Evolutionary conservation across 2,113 vertebrate species (phyloP), one percentile per base, ranked within the genome.

Genomic region (Laterallus jamaicensis): DNA sequence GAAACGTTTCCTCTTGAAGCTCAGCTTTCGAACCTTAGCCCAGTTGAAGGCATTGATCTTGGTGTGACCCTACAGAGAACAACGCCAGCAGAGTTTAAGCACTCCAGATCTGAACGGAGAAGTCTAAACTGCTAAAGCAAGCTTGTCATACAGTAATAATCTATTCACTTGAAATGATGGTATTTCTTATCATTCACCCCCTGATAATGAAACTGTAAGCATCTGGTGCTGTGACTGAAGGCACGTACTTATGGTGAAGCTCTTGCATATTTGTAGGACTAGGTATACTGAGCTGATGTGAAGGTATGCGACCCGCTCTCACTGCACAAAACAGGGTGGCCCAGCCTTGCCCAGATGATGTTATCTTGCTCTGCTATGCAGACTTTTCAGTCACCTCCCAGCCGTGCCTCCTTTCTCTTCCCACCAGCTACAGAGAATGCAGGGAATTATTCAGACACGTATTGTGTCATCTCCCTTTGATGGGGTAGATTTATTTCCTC

Each of bases 11-110:
- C 99, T 98, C 98, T 99, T 99, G 98, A 99, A 99, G 97, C 99
- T 99, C 98, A 99, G 98, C 96, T 99, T 99, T 70, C 99, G 99
- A 86, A 99, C 98, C 97, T 99, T 99, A 70, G 99, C 99, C 99
- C 99, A 99, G 97, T 99, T 99, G 97, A 99, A 99, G 95, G 98
- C 98, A 88, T 99, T 99, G 95, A 99, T 99, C 98, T 98, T 99
- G 11, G 98, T 99, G 95, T 99, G 98, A 95, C 98, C 99, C 99
- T 99, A 82, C 21, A 82, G 64, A 84, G 31, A 93, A 87, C 24
- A 95, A 95, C 89, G 21, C 6, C 90, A 93, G 63, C 54, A 81
- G 86, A 92, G 7, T 67, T 94, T 40, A 79, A 78, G 73, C 31
- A 70, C 71, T 92, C 21, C 47, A 88, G 59, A 68, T 32, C 28